phyloP scores from a whole-genome alignment of 2,797 vertebrate genomes.

The Enteromius thamalakanensis region DNA sequence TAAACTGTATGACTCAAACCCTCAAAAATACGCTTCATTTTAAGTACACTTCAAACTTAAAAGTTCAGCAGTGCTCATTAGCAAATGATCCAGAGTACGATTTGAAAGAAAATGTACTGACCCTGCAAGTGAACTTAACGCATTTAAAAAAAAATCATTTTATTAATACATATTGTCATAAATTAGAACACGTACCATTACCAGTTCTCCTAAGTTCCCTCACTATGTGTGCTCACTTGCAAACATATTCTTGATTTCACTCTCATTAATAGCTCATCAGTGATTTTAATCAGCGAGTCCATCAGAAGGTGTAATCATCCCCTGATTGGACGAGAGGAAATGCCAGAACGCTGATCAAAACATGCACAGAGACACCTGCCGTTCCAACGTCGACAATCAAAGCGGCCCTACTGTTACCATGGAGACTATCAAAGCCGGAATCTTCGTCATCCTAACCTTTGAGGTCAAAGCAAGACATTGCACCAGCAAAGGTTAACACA shows the following conservation, averaged over 20 bases:
- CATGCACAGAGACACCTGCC: conserved; percentile 8
- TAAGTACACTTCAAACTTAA: background rate
- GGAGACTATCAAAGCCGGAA: conserved; percentile 22
- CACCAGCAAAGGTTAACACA: background rate
- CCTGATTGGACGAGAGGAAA: conserved; percentile 54
- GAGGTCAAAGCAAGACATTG: conserved; percentile 12
- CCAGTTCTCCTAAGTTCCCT: background rate
- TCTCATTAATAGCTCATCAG: conserved; percentile 73
- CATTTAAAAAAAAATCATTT: too few species aligned
- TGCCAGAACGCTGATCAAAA: conserved; percentile 42
- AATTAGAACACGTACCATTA: background rate
- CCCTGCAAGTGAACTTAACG: background rate
- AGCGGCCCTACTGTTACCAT: conserved; percentile 26
- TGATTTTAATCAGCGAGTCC: conserved; percentile 71
- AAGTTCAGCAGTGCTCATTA: background rate
- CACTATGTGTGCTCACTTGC: background rate
- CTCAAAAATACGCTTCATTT: background rate
- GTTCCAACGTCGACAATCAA: conserved; percentile 28
- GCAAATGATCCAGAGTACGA: conserved; percentile 1
- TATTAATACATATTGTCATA: background rate
- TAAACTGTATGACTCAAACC: background rate
- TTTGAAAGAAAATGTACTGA: background rate
- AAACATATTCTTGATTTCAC: conserved; percentile 37
- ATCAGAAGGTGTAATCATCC: conserved; percentile 52
- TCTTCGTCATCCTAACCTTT: conserved; percentile 34